Conservation (phyloP, 2,113 vertebrate genomes). For the Cercopithecus mona region DNA sequence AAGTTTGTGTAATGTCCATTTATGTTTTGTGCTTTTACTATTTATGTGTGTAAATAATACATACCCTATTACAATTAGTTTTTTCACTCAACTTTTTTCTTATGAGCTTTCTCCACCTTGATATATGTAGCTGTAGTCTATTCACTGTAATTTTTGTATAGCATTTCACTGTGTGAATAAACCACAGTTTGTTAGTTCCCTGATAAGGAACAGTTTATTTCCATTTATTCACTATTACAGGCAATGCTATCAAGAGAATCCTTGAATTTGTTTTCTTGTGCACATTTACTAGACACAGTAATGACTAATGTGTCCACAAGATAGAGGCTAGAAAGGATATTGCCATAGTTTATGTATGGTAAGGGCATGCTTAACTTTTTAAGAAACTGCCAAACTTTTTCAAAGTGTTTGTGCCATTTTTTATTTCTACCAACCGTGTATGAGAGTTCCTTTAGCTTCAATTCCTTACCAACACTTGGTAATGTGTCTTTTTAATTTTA, state of each 20-base stretch:
- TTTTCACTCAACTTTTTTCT: background rate
- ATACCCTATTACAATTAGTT: background rate
- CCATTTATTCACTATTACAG: background rate
- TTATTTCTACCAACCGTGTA: background rate
- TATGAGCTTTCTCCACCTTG: slow-evolving; percentile 24
- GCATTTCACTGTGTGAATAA: background rate
- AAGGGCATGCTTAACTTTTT: background rate
- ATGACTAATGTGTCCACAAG: background rate
- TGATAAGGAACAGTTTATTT: background rate
- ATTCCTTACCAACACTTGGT: background rate
- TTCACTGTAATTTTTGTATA: background rate
- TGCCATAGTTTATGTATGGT: background rate
- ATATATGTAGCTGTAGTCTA: background rate
- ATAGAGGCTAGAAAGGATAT: background rate
- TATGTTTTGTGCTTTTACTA: background rate
- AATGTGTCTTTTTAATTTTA: background rate
- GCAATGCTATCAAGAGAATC: background rate
- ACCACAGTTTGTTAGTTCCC: background rate
- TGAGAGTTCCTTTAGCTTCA: background rate
- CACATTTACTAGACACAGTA: background rate
- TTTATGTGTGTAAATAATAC: background rate
- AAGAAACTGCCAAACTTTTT: background rate
- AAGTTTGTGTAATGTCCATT: background rate
- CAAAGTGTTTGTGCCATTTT: background rate
- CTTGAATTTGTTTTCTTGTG: background rate